Evolutionary conservation across 2,113 vertebrate species (phyloP).

Genomic region (Dipodomys spectabilis): DNA sequence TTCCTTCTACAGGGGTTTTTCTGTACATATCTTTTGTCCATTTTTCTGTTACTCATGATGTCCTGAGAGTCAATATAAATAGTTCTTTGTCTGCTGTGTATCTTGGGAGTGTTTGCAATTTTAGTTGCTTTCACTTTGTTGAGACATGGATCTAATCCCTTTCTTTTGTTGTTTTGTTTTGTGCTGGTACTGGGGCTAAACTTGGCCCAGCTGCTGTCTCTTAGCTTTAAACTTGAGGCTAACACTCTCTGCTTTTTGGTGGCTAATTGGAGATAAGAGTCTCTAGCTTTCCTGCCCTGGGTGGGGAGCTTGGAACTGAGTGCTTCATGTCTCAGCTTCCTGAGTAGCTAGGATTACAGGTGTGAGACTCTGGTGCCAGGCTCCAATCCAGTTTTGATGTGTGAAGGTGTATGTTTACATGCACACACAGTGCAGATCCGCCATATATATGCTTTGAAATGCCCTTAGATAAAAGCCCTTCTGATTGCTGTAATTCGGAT

Average conservation of each 20-base stretch:
- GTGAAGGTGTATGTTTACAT: neutral
- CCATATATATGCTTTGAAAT: constrained; percentile 58
- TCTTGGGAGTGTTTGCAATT: neutral
- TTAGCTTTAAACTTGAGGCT: no score
- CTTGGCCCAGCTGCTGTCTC: no score
- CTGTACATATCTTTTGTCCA: neutral
- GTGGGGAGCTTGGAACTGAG: no score
- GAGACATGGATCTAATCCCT: neutral
- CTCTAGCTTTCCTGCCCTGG: no score
- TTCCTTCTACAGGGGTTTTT: neutral
- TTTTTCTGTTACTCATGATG: neutral
- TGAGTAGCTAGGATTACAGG: no score
- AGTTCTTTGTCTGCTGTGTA: neutral
- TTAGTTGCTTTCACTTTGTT: constrained; percentile 53
- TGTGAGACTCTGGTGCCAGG: no score
- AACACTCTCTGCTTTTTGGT: no score
- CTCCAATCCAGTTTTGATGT: constrained; percentile 29
- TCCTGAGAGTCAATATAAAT: neutral
- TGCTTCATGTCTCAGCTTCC: no score
- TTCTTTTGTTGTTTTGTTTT: no score
- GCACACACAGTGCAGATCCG: neutral
- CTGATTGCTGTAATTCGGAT: constrained; percentile 58
- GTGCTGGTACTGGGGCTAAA: no score
- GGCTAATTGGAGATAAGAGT: no score
- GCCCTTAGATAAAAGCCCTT: constrained; percentile 39